A percentile compares a stretch with the other conserved stretches of the same genome.
phyloP scores from a whole-genome alignment of 2,797 vertebrate genomes.

The Micropoecilia bifurca region DNA sequence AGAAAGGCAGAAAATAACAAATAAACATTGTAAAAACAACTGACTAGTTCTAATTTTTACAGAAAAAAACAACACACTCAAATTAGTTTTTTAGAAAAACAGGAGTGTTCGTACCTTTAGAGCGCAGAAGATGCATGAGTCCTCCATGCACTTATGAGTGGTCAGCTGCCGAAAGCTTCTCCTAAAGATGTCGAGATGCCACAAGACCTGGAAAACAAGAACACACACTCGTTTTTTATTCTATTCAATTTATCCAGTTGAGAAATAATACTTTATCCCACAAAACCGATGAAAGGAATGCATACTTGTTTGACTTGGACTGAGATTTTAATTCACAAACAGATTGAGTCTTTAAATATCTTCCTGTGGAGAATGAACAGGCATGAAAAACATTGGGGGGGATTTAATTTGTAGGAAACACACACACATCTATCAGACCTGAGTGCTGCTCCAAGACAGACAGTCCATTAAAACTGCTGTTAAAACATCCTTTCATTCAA shows the following conservation, averaged over 20 bases:
- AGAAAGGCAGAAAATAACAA: background rate
- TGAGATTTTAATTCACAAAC: background rate
- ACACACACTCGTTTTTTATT: background rate
- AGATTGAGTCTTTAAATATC: background rate
- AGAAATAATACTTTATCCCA: background rate
- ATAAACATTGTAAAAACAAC: background rate
- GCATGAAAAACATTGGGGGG: background rate
- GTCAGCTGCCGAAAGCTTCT: conserved; percentile 97
- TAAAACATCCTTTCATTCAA: background rate
- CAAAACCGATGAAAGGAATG: background rate
- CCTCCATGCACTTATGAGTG: conserved; percentile 98
- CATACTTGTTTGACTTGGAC: background rate
- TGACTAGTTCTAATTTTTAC: background rate
- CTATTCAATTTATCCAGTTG: background rate
- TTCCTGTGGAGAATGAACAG: background rate
- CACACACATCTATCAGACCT: background rate
- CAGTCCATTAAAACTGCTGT: background rate
- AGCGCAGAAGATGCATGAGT: conserved; percentile 99
- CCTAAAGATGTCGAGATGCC: conserved; percentile 98
- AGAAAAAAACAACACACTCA: background rate
- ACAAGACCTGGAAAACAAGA: conserved; percentile 88
- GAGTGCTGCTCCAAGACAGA: background rate
- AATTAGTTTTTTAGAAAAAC: background rate
- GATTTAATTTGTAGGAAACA: background rate
- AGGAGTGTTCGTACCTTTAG: conserved; percentile 86